Percentiles rank a stretch among this genome's conserved stretches.
phyloP scores from a whole-genome alignment of 2,888 invertebrate species.

The Drosophila infuscata region DNA sequence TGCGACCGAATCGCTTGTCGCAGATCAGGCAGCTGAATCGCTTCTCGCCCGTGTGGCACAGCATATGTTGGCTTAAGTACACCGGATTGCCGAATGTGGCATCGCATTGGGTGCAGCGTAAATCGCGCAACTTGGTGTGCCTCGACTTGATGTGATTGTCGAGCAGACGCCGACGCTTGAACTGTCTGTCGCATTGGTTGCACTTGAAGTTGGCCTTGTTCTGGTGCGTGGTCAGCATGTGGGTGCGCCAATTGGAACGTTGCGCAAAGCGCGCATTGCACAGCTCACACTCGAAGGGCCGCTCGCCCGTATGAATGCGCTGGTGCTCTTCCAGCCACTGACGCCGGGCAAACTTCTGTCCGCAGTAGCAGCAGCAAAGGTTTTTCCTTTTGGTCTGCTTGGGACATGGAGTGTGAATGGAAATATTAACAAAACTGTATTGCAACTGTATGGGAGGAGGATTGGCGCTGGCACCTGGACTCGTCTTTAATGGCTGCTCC shows the following conservation, averaged over 20 bases:
- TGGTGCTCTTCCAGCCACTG: constrained; percentile 93
- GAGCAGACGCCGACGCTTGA: constrained; percentile 88
- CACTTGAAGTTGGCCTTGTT: constrained; percentile 90
- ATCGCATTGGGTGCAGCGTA: constrained; percentile 90
- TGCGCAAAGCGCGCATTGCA: constrained; percentile 93
- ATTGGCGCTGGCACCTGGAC: background rate
- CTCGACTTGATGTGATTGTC: constrained; percentile 93
- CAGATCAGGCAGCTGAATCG: constrained; percentile 92
- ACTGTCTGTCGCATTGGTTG: constrained; percentile 89
- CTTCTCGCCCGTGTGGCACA: constrained; percentile 92
- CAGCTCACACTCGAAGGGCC: constrained; percentile 91
- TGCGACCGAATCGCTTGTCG: constrained; percentile 93
- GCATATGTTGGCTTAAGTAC: constrained; percentile 90
- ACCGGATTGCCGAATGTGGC: constrained; percentile 93
- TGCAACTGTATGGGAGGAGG: background rate
- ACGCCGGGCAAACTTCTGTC: constrained; percentile 86
- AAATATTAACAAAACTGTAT: background rate
- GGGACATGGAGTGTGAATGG: background rate
- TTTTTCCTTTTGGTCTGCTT: too few species aligned
- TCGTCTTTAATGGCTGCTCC: background rate
- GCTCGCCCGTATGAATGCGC: constrained; percentile 92
- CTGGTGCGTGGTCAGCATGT: constrained; percentile 91
- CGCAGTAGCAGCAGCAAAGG: constrained; percentile 24
- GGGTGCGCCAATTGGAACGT: constrained; percentile 92
- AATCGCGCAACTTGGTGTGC: constrained; percentile 92